Conservation (phyloP, 2,888 invertebrate species). For the Phanerotoma sp. region DNA sequence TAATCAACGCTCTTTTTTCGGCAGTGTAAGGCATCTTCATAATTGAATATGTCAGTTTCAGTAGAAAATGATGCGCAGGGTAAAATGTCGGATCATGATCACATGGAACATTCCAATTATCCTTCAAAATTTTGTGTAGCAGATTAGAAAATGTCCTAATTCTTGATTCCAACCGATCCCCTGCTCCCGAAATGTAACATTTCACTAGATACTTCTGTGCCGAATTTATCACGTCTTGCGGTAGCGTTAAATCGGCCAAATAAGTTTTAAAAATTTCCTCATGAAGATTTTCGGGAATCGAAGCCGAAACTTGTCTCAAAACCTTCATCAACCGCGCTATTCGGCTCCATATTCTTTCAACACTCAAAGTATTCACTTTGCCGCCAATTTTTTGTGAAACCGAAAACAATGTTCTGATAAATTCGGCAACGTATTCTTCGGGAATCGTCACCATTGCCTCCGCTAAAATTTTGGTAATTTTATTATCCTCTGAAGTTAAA, state of each 20-base stretch:
- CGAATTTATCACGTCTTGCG: neutral
- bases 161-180: conserved; percentile 26
- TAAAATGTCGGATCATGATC: neutral
- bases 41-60: neutral
- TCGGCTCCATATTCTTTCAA: neutral
- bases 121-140: conserved; percentile 20
- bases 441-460: conserved; percentile 5
- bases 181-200: conserved; percentile 3
- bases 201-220: neutral
- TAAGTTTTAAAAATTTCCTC: conserved; percentile 36
- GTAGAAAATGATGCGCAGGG: conserved; percentile 31
- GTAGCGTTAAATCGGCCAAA: conserved; percentile 28
- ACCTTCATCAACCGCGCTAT: neutral
- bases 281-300: conserved; percentile 38
- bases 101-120: conserved; percentile 31
- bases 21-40: neutral
- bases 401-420: conserved; percentile 24
- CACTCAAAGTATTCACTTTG: neutral
- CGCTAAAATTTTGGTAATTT: conserved; percentile 9
- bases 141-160: conserved; percentile 24
- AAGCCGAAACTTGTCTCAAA: neutral
- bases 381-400: conserved; percentile 26
- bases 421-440: conserved; percentile 34
- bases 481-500: conserved; percentile 30
- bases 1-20: conserved; percentile 12